Base-by-base conservation (phyloP, 2,888 invertebrate species). In the Cecidostiba fungosa region DNA sequence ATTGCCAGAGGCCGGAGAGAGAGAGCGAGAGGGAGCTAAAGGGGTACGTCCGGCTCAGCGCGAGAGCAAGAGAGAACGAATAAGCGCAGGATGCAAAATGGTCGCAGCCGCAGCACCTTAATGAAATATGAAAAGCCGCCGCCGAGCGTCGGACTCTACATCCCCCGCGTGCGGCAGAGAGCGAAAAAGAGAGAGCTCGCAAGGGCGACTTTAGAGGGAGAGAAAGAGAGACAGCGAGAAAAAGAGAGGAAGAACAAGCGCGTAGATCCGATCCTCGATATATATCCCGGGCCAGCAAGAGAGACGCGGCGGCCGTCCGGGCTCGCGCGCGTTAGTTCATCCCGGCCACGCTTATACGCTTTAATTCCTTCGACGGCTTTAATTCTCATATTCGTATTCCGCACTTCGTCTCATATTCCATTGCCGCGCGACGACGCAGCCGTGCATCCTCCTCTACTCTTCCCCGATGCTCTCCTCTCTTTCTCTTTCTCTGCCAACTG, bases 361-460 rank as follows among this genome's bases (percentile, higher is more conserved):
- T 93, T 93, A 92, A 92, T 93, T 93, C 92, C 92, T 93, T 93
- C 92, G 92, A 91, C 91, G 91, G 92, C 90, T 92, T 93, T 92
- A 92, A 93, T 92, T 93, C 92, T 92, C 92, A 91, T 92, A 93
- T 92, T 92, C 93, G 91, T 92, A 93, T 92, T 92, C 91, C 90
- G 89, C 90, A 88, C 89, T 88, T 89, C 86, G 87, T 86, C 85
- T 84, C 88, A 81, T 87, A 87, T 88, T 87, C 87, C 88, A 84
- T 77, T 78, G 77, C 87, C 59, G 26, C 39, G 59, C 70, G 43
- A n/a, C 69, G 43, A 43, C 66, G 26, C 76, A n/a, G 5, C 87
- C 86, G 84, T 85, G 85, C 78, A 62, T 78, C 70, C 86, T 80
- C 87, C 76, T 86, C 12, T 32, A 19, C 36, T 70, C 50, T 36